A percentile compares a stretch with the other conserved stretches of the same genome.
Evolutionary conservation across 2,113 vertebrate species (phyloP).

Genomic region (Mesembrinibis cayennensis): DNA sequence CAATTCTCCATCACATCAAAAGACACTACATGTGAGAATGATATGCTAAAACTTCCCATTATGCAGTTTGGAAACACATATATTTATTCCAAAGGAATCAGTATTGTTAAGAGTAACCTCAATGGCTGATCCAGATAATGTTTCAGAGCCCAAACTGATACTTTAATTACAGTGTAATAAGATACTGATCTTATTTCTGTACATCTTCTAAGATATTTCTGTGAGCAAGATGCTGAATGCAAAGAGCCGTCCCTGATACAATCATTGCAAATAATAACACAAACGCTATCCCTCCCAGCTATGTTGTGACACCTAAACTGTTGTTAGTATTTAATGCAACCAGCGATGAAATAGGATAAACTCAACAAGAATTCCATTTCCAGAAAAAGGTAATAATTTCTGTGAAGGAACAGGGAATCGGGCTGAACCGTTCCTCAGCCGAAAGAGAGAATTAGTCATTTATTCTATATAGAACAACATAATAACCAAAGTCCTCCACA

Average conservation of each 20-base stretch:
- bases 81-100: conserved; percentile 18
- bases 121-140: conserved; percentile 41
- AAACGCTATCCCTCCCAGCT: neutral
- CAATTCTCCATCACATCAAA: conserved; percentile 57
- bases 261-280: conserved; percentile 21
- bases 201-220: conserved; percentile 7
- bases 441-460: neutral
- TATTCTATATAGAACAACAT: neutral
- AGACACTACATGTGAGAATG: conserved; percentile 17
- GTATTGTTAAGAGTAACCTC: conserved; percentile 19
- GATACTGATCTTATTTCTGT: conserved; percentile 38
- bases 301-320: conserved; percentile 13
- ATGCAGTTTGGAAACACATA: neutral
- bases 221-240: neutral
- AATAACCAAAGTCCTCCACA: neutral
- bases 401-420: neutral
- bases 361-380: neutral
- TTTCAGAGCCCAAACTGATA: conserved; percentile 55
- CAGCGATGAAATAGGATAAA: neutral
- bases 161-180: conserved; percentile 60
- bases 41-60: conserved; percentile 24
- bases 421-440: neutral
- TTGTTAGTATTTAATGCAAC: conserved; percentile 22
- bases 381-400: neutral
- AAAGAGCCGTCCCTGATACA: neutral